Evolutionary conservation across 2,113 vertebrate genomes (phyloP), one percentile per base, ranked within the genome.

Genomic region (Psilopsiagon aymara): DNA sequence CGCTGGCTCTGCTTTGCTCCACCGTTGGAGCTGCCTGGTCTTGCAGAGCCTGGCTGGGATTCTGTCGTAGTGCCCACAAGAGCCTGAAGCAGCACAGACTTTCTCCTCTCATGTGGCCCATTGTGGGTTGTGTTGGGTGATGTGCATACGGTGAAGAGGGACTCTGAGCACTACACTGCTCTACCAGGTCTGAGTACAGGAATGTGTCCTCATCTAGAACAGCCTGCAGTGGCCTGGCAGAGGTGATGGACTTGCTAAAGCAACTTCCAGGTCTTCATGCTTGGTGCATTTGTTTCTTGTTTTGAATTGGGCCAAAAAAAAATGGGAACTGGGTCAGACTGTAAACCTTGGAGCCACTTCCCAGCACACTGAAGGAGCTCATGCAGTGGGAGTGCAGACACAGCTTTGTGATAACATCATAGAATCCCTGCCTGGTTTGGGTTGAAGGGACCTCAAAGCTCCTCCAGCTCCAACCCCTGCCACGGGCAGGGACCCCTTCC

Each of bases 81-180:
- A 77, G 27, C 59, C 62, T 39, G 43, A 60, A 66, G 59, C 63
- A 69, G 52, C 35, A 64, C n/a, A 16, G 4, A 63, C 60, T 52
- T 64, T 17, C 3, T 29, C 69, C 35, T 59, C 63, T 23, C 9
- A 1, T 1, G 10, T 39, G 44, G 16, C 37, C 28, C 28, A 19
- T 8, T 3, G 2, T 35, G 29, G 13, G 1, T 0, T 35, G 47
- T 8, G 10, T 21, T 35, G 47, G 51, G 28, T 3, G 7, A 21
- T 3, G 17, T 9, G 28, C 20, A 10, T 4, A 8, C 8, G 47
- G 59, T 7, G 43, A 37, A 29, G 49, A 52, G 59, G 51, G 46
- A n/a, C 71, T 27, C 43, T 20, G 5, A 53, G 19, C 44, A 23
- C 29, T 27, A 2, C 21, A 1, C 12, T 47, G 77, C 19, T 28